These are phyloP conservation scores for Eutolmus rufibarbis DNA, from an alignment of 2,888 invertebrate genomes.

Conservation along the genomic window DNA sequence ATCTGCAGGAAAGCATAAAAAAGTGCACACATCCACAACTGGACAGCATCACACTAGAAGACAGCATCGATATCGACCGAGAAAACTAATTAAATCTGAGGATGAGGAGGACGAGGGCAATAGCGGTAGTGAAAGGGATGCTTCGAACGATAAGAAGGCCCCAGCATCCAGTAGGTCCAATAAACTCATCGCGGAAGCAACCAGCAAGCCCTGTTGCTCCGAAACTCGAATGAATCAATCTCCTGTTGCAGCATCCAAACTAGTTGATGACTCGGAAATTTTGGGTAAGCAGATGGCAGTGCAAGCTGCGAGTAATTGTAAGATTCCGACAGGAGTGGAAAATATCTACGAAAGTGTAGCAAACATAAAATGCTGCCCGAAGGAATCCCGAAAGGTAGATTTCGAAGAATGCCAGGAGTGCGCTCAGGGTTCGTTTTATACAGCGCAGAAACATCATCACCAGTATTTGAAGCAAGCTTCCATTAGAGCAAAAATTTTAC, in stretches of 20 bases:
- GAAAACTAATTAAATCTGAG: constrained; percentile 62
- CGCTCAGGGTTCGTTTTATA: constrained; percentile 15
- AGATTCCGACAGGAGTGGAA: constrained; percentile 47
- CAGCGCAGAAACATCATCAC: constrained; percentile 30
- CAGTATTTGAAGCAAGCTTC: constrained; percentile 60
- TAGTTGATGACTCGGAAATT: neutral
- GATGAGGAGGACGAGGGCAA: constrained; percentile 61
- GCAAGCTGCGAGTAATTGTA: constrained; percentile 41
- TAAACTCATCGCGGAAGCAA: constrained; percentile 8
- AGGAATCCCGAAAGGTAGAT: constrained; percentile 44
- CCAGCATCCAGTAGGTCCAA: constrained; percentile 6
- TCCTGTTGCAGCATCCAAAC: constrained; percentile 48
- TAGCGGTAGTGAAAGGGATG: constrained; percentile 57
- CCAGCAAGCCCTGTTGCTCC: constrained; percentile 35
- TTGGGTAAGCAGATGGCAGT: neutral
- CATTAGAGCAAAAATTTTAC: constrained; percentile 59
- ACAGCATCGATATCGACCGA: constrained; percentile 61
- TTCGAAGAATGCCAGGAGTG: constrained; percentile 45
- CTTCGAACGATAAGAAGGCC: constrained; percentile 48
- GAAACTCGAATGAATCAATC: constrained; percentile 34
- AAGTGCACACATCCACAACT: constrained; percentile 2
- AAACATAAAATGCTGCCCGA: constrained; percentile 58
- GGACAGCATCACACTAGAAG: constrained; percentile 49
- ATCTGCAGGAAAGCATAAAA: constrained; percentile 47
- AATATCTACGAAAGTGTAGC: constrained; percentile 61